Evolutionary conservation across 2,113 vertebrate species (phyloP), one percentile per base, ranked within the genome.

Genomic region (Machaerirhynchus nigripectus): DNA sequence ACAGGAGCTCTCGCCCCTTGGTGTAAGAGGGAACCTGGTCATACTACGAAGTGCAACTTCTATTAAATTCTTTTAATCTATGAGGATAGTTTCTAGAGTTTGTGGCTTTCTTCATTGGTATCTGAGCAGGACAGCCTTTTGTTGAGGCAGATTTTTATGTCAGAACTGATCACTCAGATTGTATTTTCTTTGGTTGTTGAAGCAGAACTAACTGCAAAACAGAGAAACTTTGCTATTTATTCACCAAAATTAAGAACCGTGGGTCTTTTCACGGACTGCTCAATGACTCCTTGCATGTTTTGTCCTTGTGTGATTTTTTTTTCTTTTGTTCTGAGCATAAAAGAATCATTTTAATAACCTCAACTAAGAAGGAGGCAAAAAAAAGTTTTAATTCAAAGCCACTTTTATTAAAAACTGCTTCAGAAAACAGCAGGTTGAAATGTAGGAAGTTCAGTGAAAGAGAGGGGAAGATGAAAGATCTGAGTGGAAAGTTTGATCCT

Each of bases 401-500:
- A 19, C 17, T 42, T 68, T 24, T 64, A 60, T 64, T 68, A 60
- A 79, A 83, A 75, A 20, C 22, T 64, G 3, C 30, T 60, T 84
- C 63, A 23, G 33, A 65, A 87, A 61, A 60, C 42, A 63, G 40
- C 23, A 60, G 24, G 17, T 21, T 74, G 5, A 61, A 75, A 30
- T 0, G 0, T 19, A 49, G 27, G 31, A 56, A 81, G 10, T 14
- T 60, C 23, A 74, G 0, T 44, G 31, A 39, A 90, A 61, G n/a
- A 69, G 56, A 44, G 2, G 11, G 21, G 11, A 65, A 46, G 37
- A 37, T 63, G 15, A 70, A 92, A 92, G 33, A 22, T 60, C 8
- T 35, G n/a, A 65, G 16, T 46, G 46, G 44, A 40, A 39, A 40
- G 2, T 35, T 13, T 31, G 8, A 61, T 84, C 19, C 9, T 82